phyloP scores from a whole-genome alignment of 2,113 vertebrate genomes.

The Scomber japonicus region DNA sequence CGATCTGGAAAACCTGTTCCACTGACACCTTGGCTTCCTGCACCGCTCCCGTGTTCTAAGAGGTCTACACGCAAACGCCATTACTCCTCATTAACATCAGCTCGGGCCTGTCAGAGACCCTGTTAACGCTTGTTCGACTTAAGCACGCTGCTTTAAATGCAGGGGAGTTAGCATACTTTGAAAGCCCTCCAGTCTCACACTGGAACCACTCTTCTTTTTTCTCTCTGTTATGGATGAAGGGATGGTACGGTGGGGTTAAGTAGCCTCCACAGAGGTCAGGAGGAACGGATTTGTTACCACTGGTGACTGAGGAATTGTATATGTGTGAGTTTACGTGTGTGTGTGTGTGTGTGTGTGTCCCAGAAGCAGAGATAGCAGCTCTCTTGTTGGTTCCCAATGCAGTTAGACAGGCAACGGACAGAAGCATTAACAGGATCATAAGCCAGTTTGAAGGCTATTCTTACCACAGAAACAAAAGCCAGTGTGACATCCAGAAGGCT shows the following conservation, averaged over 20 bases:
- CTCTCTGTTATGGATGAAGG: slow-evolving; percentile 44
- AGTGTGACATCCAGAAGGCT: slow-evolving; percentile 3
- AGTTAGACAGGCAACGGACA: neutral
- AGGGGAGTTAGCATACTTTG: slow-evolving; percentile 25
- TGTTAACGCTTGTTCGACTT: slow-evolving; percentile 67
- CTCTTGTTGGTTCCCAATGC: neutral
- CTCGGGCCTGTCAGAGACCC: slow-evolving; percentile 61
- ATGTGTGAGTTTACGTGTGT: too few species aligned
- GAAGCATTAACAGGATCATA: slow-evolving; percentile 20
- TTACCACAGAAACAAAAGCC: slow-evolving; percentile 27
- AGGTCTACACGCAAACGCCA: slow-evolving; percentile 61
- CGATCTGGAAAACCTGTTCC: slow-evolving; percentile 44
- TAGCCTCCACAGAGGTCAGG: slow-evolving; percentile 36
- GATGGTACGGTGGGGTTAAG: slow-evolving; percentile 38
- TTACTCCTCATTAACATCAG: slow-evolving; percentile 79
- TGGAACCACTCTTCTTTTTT: neutral
- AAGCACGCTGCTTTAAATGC: slow-evolving; percentile 25
- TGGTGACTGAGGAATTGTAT: slow-evolving; percentile 12
- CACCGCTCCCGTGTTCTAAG: neutral
- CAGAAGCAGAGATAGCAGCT: neutral
- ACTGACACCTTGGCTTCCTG: slow-evolving; percentile 34
- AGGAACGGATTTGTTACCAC: slow-evolving; percentile 33
- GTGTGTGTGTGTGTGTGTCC: neutral
- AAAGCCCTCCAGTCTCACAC: slow-evolving; percentile 29
- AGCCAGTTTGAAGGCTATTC: slow-evolving; percentile 10